Evolutionary conservation across 2,888 invertebrate species (phyloP).

Genomic region (Lochmaea crataegi): DNA sequence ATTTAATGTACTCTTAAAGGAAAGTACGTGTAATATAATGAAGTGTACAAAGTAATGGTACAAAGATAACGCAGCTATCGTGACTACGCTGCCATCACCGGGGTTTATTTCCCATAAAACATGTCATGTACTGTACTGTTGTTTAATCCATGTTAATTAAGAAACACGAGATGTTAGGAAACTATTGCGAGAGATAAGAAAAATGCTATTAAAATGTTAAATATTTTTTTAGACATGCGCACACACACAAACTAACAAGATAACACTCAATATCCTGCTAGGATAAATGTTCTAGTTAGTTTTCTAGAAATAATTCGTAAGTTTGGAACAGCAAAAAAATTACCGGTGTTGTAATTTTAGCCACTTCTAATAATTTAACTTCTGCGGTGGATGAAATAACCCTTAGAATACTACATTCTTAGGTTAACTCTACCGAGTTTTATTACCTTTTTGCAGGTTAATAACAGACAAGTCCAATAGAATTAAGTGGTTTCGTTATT

Average conservation of each 20-base stretch:
- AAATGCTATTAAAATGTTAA: background rate
- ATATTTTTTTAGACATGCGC: background rate
- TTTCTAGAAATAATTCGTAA: no score
- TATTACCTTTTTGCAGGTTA: background rate
- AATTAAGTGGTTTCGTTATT: conserved; percentile 4
- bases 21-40: conserved; percentile 32
- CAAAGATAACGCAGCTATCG: no score
- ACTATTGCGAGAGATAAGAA: background rate
- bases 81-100: conserved; percentile 1
- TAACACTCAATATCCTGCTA: no score
- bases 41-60: conserved; percentile 20
- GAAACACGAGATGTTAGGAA: background rate
- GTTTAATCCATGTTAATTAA: background rate
- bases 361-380: background rate
- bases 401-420: background rate
- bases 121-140: conserved; percentile 2
- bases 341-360: no score
- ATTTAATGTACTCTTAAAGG: conserved; percentile 28
- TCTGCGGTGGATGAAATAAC: background rate
- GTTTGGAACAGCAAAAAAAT: no score
- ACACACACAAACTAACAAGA: no score
- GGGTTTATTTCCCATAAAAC: conserved; percentile 2
- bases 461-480: conserved; percentile 1
- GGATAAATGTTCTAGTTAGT: no score
- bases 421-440: background rate